Conservation (phyloP, 2,113 vertebrate species). For the Suncus etruscus region DNA sequence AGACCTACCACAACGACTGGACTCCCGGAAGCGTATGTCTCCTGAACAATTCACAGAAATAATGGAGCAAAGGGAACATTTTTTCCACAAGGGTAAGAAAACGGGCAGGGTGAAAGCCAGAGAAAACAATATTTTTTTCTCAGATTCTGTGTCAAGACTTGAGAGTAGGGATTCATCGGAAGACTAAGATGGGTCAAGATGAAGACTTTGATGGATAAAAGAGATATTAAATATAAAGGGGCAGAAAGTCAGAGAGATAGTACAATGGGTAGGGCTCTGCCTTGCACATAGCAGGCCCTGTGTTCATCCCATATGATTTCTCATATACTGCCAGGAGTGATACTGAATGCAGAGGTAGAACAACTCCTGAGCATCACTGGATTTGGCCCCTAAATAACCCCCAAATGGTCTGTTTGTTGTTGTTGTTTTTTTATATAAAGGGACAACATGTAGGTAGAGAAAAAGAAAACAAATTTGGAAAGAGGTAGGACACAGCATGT, state of each 20-base stretch:
- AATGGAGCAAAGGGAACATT: constrained; percentile 87
- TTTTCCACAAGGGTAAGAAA: constrained; percentile 86
- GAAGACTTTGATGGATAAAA: not conserved
- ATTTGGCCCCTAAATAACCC: no score
- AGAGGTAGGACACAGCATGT: not conserved
- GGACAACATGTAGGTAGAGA: not conserved
- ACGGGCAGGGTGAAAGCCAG: not conserved
- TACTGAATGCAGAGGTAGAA: no score
- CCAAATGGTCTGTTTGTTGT: no score
- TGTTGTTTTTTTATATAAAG: no score
- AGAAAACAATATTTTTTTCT: not conserved
- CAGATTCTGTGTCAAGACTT: not conserved
- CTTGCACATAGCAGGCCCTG: no score
- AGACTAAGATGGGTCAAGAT: not conserved
- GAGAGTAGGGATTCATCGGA: not conserved
- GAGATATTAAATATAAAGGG: no score
- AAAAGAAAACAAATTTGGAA: not conserved
- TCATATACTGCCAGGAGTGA: no score
- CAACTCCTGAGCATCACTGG: no score
- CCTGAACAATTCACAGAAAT: constrained; percentile 85
- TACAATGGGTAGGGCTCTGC: no score
- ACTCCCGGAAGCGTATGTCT: constrained; percentile 82
- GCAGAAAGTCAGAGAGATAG: no score
- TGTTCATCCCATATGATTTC: no score
- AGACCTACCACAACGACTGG: constrained; percentile 85